Conservation (phyloP, 2,888 invertebrate species). For the Cataglyphis rosenhaueri region DNA sequence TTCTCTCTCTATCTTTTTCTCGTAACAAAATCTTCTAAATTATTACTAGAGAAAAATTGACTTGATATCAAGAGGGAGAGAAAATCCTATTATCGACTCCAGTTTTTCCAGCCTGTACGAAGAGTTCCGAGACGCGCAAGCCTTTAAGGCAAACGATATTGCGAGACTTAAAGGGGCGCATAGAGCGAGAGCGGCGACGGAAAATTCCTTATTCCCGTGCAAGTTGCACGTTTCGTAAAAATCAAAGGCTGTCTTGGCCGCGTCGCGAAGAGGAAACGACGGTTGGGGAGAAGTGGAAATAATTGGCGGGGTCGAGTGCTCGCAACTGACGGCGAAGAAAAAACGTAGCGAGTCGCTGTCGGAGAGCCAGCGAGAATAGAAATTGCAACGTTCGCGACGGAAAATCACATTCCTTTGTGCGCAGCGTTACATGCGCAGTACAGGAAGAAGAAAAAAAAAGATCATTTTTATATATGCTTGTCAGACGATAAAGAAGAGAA, state of each 20-base stretch:
- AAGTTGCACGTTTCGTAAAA: constrained; percentile 68
- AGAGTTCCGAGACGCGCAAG: background rate
- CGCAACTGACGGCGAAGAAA: background rate
- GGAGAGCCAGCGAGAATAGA: background rate
- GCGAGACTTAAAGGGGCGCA: constrained; percentile 35
- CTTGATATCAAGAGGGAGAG: background rate
- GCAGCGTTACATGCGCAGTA: background rate
- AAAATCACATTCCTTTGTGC: constrained; percentile 46
- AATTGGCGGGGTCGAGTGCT: constrained; percentile 31
- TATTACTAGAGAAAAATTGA: background rate
- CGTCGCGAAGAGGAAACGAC: constrained; percentile 29
- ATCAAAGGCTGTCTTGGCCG: constrained; percentile 70
- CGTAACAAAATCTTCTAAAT: background rate
- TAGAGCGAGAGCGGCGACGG: constrained; percentile 65
- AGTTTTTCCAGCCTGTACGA: background rate
- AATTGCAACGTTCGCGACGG: background rate
- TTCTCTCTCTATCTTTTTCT: background rate
- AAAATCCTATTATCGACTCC: constrained; percentile 17
- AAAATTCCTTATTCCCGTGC: constrained; percentile 77
- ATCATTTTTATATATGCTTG: background rate
- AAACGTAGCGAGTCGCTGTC: background rate
- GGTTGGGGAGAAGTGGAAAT: constrained; percentile 35
- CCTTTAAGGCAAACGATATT: constrained; percentile 53
- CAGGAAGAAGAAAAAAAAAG: background rate
- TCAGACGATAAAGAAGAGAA: constrained; percentile 20